These are phyloP conservation scores for Neodon shergylaensis DNA, from an alignment of 2,113 vertebrate genomes.

Conservation along the genomic window DNA sequence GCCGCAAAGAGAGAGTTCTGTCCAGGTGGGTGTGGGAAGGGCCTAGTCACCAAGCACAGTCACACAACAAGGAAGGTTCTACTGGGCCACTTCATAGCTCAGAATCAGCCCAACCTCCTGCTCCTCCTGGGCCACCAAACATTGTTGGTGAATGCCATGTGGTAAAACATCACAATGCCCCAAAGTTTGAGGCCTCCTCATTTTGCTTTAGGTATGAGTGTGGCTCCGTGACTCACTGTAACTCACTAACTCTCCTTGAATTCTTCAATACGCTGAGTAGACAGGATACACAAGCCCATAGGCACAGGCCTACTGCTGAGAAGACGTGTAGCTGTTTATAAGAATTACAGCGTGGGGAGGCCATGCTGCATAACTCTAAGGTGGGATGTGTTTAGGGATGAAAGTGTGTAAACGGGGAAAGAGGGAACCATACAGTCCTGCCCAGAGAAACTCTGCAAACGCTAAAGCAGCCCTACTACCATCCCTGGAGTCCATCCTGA, in stretches of 20 bases:
- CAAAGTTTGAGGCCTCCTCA: background rate
- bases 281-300: background rate
- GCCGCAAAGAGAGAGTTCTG: background rate
- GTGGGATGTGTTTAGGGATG: no score
- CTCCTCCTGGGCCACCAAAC: background rate
- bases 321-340: background rate
- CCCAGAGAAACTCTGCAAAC: background rate
- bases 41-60: background rate
- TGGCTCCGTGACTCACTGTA: background rate
- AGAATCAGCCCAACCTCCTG: background rate
- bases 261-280: background rate
- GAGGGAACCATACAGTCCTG: background rate
- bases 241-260: background rate
- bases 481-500: no score
- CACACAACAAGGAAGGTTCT: background rate
- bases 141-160: background rate
- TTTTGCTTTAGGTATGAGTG: background rate
- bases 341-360: background rate
- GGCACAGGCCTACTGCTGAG: background rate
- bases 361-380: background rate
- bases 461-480: background rate
- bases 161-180: background rate
- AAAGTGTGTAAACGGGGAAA: background rate
- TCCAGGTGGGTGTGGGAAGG: no score
- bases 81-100: background rate